A percentile compares a stretch with the other conserved stretches of the same genome.
Conservation (phyloP, 1,140 invertebrate genomes). For the Megalonaias nervosa region DNA sequence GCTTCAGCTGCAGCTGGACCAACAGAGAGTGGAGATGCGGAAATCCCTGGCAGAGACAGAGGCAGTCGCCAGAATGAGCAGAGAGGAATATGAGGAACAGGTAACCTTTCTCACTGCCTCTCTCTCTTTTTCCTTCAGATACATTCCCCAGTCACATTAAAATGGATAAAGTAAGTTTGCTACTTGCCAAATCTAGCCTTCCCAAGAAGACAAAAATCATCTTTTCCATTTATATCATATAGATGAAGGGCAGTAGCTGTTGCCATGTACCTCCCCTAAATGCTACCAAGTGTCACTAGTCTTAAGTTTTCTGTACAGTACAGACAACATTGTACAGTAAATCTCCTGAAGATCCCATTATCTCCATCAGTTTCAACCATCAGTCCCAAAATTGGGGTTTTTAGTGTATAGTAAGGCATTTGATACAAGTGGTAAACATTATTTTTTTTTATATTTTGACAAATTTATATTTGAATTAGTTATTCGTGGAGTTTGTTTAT, state of each 20-base stretch:
- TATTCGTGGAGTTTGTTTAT: too few relatives aligned
- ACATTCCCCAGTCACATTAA: too few relatives aligned
- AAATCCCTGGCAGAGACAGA: slow-evolving; percentile 64
- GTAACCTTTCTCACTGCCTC: slow-evolving; percentile 27
- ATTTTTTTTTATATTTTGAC: neutral
- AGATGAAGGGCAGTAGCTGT: too few relatives aligned
- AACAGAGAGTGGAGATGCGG: slow-evolving; percentile 59
- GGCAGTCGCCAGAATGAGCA: slow-evolving; percentile 46
- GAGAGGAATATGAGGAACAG: slow-evolving; percentile 57
- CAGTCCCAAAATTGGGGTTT: neutral
- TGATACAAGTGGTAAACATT: neutral
- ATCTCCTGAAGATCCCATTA: neutral
- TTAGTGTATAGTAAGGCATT: too few relatives aligned
- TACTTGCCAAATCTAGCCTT: too few relatives aligned
- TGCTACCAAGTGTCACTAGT: neutral
- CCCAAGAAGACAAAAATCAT: too few relatives aligned
- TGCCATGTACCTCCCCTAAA: neutral
- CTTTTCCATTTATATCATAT: too few relatives aligned
- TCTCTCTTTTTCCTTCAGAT: too few relatives aligned
- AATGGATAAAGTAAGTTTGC: too few relatives aligned
- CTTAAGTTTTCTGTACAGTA: neutral
- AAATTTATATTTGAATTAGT: too few relatives aligned
- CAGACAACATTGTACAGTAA: too few relatives aligned
- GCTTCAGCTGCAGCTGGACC: slow-evolving; percentile 60
- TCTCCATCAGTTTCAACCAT: too few relatives aligned